Base-by-base conservation (phyloP, 2,113 vertebrate genomes). In the Tympanuchus pallidicinctus region DNA sequence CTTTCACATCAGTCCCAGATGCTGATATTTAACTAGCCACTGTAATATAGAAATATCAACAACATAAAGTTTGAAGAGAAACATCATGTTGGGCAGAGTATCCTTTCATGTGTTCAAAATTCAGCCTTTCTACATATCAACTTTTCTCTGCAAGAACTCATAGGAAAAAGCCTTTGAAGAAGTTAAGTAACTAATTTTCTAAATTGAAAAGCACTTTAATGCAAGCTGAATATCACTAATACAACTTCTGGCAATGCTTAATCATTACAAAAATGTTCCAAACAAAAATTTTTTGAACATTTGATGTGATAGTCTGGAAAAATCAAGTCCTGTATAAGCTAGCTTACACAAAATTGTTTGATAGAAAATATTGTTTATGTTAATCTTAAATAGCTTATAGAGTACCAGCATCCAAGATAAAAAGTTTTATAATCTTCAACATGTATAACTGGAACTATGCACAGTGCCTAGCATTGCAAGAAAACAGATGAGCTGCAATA, bases 401-500 rank as follows among this genome's bases (percentile, higher is more conserved):
- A 79, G 19, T 72, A 52, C 61, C 57, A 94, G 19, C 36, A 76
- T 48, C 52, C 47, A 73, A 56, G 43, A 91, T 75, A 84, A 50
- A 50, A 63, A 57, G 38, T 43, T 84, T 93, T 79, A 76, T 20
- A 72, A 13, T 61, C 81, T 82, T 84, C 40, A 87, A 15, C 74
- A 70, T 38, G 27, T 85, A 85, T 54, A 87, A 91, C 38, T 91
- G 70, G 87, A 87, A 20, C 45, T 72, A 72, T 21, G 13, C 13
- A 69, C 65, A 67, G 24, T 82, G 47, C 56, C 70, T 81, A 30
- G 24, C 13, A 79, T 82, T 54, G 60, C 36, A 76, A 87, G 87
- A 89, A 89, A 94, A 79, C 74, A 91, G 70, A 87, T 85, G 63
- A 85, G 30, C 63, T 73, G n/a, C 75, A 63, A 73, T 61, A 91